Conservation (phyloP, 2,888 invertebrate species). For the Pharmacophagus antenor region DNA sequence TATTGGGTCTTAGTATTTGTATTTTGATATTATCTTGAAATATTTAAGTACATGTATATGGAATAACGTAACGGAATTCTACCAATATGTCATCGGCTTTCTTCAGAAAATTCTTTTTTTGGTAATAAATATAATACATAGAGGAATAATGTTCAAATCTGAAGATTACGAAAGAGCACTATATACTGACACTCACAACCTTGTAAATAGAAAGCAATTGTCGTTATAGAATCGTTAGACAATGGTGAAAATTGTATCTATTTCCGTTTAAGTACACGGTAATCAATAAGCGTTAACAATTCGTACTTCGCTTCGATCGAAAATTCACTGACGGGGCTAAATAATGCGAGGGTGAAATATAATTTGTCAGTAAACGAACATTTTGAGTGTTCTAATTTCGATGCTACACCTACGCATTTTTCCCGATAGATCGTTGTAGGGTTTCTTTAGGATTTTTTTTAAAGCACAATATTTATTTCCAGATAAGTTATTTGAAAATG, state of each 20-base stretch:
- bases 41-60: conserved; percentile 71
- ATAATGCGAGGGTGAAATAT: conserved; percentile 7
- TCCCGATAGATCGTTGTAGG: conserved; percentile 5
- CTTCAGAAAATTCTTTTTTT: conserved; percentile 59
- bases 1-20: conserved; percentile 47
- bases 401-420: conserved; percentile 37
- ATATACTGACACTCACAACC: conserved; percentile 71
- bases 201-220: conserved; percentile 75
- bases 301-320: conserved; percentile 22
- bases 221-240: conserved; percentile 56
- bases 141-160: conserved; percentile 61
- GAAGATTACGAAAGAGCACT: conserved; percentile 71
- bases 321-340: conserved; percentile 7
- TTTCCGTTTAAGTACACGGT: conserved; percentile 50
- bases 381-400: conserved; percentile 35
- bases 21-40: conserved; percentile 58
- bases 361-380: conserved; percentile 15
- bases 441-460: conserved; percentile 2
- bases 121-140: conserved; percentile 55
- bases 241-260: conserved; percentile 59
- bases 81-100: conserved; percentile 71
- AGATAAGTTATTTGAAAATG: conserved; percentile 43
- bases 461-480: conserved; percentile 35
- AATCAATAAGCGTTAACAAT: conserved; percentile 33
- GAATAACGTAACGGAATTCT: conserved; percentile 71